Evolutionary conservation across 2,797 vertebrate genomes (phyloP).

Genomic region (Sparidentex hasta): DNA sequence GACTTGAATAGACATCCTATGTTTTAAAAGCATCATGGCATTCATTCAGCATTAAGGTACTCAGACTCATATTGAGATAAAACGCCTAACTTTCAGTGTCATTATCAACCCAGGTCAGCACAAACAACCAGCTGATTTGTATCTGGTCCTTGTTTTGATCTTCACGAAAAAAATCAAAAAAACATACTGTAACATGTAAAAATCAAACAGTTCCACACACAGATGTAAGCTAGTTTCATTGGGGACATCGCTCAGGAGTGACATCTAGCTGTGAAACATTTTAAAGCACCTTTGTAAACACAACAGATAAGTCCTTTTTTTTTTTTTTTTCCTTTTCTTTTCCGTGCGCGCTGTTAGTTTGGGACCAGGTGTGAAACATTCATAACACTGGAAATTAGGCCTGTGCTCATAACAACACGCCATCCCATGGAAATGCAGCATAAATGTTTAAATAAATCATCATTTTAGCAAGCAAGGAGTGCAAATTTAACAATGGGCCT

Average conservation of each 20-base stretch:
- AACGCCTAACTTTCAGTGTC: conserved; percentile 37
- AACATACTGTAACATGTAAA: conserved; percentile 26
- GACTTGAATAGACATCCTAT: conserved; percentile 72
- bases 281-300: conserved; percentile 59
- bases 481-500: conserved; percentile 42
- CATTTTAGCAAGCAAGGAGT: conserved; percentile 47
- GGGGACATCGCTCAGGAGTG: conserved; percentile 46
- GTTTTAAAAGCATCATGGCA: conserved; percentile 61
- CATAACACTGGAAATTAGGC: conserved; percentile 41
- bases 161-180: conserved; percentile 29
- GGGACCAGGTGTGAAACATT: conserved; percentile 47
- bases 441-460: conserved; percentile 33
- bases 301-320: conserved; percentile 23
- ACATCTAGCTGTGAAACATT: conserved; percentile 37
- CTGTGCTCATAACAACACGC: conserved; percentile 37
- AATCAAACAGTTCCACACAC: conserved; percentile 29
- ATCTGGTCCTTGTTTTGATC: conserved; percentile 17
- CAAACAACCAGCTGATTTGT: conserved; percentile 32
- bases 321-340: not conserved
- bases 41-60: conserved; percentile 62
- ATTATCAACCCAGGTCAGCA: conserved; percentile 32
- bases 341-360: conserved; percentile 22
- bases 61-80: conserved; percentile 33
- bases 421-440: conserved; percentile 52
- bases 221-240: conserved; percentile 23